Conservation (phyloP, 2,113 vertebrate genomes). For the Arenaria interpres region DNA sequence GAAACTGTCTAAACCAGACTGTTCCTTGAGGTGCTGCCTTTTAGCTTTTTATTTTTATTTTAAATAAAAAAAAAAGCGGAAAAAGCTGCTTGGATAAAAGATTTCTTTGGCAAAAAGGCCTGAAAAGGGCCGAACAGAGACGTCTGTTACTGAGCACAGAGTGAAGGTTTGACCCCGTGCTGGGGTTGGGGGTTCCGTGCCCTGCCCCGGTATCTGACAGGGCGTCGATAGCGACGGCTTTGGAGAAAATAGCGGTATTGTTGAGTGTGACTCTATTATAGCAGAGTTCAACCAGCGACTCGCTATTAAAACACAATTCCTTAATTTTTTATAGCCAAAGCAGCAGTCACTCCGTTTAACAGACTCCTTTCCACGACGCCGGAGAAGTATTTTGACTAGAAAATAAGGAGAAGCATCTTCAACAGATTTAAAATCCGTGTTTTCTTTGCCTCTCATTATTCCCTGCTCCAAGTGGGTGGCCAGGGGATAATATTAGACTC, state of each 20-base stretch:
- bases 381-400: neutral
- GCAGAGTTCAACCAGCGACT: neutral
- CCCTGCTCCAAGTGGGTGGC: neutral
- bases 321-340: neutral
- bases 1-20: neutral
- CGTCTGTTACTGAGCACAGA: neutral
- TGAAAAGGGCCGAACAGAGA: conserved; percentile 27
- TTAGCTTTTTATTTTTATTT: neutral
- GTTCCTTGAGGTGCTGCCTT: neutral
- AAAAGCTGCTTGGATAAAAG: neutral
- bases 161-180: neutral
- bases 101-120: conserved; percentile 12
- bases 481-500: neutral
- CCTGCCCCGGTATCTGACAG: conserved; percentile 20
- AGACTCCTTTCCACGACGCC: neutral
- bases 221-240: neutral
- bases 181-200: neutral
- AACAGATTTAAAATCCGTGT: neutral
- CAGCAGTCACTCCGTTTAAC: neutral
- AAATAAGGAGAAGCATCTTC: neutral
- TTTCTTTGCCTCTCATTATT: neutral
- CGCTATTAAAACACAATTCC: accelerated
- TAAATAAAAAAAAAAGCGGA: neutral
- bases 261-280: neutral
- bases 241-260: neutral